Conservation (phyloP, 2,797 vertebrate genomes). For the Knipowitschia caucasica region DNA sequence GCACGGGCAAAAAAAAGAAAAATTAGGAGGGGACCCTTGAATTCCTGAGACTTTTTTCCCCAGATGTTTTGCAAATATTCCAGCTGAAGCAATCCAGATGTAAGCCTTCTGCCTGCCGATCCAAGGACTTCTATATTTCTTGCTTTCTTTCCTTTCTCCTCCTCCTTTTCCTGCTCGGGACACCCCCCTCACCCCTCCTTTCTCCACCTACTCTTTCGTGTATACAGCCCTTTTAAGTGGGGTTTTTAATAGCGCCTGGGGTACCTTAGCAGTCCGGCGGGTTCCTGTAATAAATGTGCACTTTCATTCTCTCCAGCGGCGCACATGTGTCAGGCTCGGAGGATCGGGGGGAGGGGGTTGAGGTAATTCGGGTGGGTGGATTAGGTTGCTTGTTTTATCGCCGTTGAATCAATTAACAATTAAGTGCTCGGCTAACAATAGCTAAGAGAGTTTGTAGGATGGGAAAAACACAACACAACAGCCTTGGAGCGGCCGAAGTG, state of each 20-base stretch:
- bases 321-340: conserved; percentile 14
- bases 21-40: conserved; percentile 75
- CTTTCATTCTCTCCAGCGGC: conserved; percentile 50
- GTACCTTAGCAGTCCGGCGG: conserved; percentile 58
- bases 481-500: conserved; percentile 9
- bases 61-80: conserved; percentile 79
- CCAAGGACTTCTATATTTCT: conserved; percentile 49
- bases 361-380: conserved; percentile 19
- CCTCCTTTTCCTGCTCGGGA: conserved; percentile 19
- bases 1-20: conserved; percentile 30
- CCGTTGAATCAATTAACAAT: conserved; percentile 68
- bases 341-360: conserved; percentile 20
- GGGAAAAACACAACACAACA: conserved; percentile 7
- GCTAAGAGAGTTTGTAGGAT: conserved; percentile 13
- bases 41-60: conserved; percentile 75
- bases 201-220: conserved; percentile 51
- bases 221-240: conserved; percentile 61
- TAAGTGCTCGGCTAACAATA: conserved; percentile 57
- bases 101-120: conserved; percentile 54
- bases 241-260: conserved; percentile 63
- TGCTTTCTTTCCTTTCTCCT: conserved; percentile 12
- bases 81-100: conserved; percentile 79
- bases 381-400: conserved; percentile 56
- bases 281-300: conserved; percentile 73
- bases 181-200: conserved; percentile 6